Evolutionary conservation across 2,888 invertebrate species (phyloP), one percentile per base, ranked within the genome.

Genomic region (Drosophila macrospina): DNA sequence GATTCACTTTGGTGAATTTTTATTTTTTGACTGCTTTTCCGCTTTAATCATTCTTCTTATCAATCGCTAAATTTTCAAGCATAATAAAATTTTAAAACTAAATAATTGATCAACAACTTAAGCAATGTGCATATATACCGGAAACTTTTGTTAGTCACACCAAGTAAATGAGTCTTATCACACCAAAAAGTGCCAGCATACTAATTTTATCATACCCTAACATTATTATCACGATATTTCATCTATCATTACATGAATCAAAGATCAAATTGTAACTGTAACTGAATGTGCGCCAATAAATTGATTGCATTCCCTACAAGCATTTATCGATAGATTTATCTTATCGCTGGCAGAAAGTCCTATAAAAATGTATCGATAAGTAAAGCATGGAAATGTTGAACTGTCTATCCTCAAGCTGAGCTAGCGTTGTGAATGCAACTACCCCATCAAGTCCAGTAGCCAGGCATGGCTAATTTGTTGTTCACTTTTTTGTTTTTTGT

Each of bases 11-110:
- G 5, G 30, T n/a, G n/a, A 32, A n/a, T n/a, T 26, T 2, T 11
- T 28, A 3, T 8, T 50, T 8, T 50, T 62, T 7, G 11, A 4
- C 20, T 15, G 28, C 6, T 11, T 26, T 20, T 2, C 4, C 10
- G 20, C 13, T 47, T 54, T 6, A 48, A 20, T 67, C n/a, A 44
- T 37, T 32, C 13, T 13, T 7, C 16, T 47, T 41, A 30, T 30
- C 20, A 13, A 1, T n/a, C 4, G 20, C 32, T 36, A 34, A n/a
- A n/a, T 47, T 26, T 26, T 26, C 11, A 16, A 41, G 10, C 28
- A n/a, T 11, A 36, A 47, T 24, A 34, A 34, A 59, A 16, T 28
- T 20, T 20, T 16, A 30, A 47, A 47, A 32, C 32, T 32, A 7
- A 47, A 32, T 20, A 11, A 20, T n/a, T 16, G n/a, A 32, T n/a